Evolutionary conservation across 2,888 invertebrate genomes (phyloP).

Genomic region (Therioaphis trifolii): DNA sequence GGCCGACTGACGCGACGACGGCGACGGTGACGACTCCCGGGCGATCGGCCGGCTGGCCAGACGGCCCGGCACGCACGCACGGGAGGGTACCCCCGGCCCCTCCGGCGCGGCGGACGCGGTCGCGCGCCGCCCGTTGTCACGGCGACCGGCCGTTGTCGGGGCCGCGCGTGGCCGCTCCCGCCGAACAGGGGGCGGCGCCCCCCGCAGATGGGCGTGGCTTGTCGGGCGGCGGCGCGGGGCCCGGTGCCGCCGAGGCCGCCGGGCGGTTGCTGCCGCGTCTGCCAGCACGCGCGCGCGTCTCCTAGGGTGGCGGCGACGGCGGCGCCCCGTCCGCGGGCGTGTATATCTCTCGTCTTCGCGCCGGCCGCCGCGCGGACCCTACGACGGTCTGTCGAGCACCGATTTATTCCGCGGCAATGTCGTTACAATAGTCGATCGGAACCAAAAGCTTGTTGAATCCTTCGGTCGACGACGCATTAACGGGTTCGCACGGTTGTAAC

Average conservation of each 20-base stretch:
- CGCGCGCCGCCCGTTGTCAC: conserved; percentile 3
- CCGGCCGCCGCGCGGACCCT: no score
- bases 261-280: no score
- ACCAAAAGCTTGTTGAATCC: no score
- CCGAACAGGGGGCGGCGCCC: conserved; percentile 23
- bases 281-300: no score
- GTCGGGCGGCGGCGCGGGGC: conserved; percentile 23
- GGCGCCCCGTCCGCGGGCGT: no score
- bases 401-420: no score
- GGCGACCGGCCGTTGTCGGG: conserved; percentile 16
- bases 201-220: conserved; percentile 45
- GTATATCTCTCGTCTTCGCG: no score
- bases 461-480: no score
- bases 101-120: not conserved
- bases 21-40: conserved; percentile 35
- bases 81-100: conserved; percentile 19
- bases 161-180: not conserved
- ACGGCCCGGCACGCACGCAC: conserved; percentile 12
- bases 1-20: conserved; percentile 48
- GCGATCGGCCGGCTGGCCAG: conserved; percentile 21
- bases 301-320: no score
- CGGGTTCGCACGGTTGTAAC: no score
- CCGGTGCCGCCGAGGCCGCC: not conserved
- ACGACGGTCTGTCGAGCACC: no score
- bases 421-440: no score